Evolutionary conservation across 2,797 vertebrate species (phyloP), one percentile per base, ranked within the genome.

Genomic region (Arrhamphus sclerolepis): DNA sequence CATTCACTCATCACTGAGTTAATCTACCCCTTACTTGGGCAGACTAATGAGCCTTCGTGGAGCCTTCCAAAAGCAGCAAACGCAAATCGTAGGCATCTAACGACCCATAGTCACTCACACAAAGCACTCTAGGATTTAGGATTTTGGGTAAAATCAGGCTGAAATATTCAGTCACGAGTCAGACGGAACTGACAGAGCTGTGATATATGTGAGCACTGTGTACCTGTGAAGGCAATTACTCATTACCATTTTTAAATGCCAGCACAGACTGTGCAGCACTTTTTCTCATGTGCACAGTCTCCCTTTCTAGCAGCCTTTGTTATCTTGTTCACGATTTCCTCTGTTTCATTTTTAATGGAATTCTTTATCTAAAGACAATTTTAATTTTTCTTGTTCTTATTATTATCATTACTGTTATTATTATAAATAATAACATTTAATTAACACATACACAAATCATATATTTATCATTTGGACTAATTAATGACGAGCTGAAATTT

Each of bases 141-240:
- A 75, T 69, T 59, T 63, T 43, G 51, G 76, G 70, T 56, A 67
- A 77, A 53, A 80, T 62, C 62, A 47, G 53, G 46, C 62, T 69
- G 72, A 65, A 49, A 53, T 72, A 75, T 77, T 80, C 56, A 39
- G 77, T 81, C 78, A 82, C 66, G 11, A 66, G 75, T 83, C 80
- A 73, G 62, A 62, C 61, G 13, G 57, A 73, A 75, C 74, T 72
- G 79, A 74, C 56, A 56, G 64, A 78, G 62, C 77, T 83, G 84
- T 78, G 82, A 87, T 81, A 66, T 77, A 77, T 84, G 84, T 63
- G 82, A 89, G 77, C 77, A 67, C 68, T 64, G 65, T 87, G 86
- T 89, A 87, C 84, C 89, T 89, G 89, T 87, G 87, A 89, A 87
- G 22, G 74, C 74, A 84, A 56, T 66, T 84, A 85, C 83, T 86